Conservation (phyloP, 1,140 invertebrate species). For the Saxidomus purpurata region DNA sequence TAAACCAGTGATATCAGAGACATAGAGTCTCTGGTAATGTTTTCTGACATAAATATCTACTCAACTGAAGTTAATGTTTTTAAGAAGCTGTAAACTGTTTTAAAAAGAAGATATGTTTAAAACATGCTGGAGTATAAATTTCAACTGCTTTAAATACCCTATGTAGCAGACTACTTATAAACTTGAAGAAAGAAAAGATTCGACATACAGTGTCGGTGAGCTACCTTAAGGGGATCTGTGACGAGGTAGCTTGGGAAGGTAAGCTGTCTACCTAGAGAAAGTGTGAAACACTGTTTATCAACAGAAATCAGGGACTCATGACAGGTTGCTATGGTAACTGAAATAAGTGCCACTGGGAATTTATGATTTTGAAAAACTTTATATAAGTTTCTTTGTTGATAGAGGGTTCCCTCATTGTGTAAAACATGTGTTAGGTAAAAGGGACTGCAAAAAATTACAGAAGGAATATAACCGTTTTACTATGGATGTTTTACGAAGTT, state of each 20-base stretch:
- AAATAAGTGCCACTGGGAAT: slow-evolving; percentile 67
- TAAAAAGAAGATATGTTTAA: too few relatives aligned
- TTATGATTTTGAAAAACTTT: slow-evolving; percentile 67
- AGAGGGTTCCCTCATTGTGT: slow-evolving; percentile 45
- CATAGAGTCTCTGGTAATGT: too few relatives aligned
- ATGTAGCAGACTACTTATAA: too few relatives aligned
- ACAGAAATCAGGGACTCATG: slow-evolving; percentile 68
- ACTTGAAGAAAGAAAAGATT: too few relatives aligned
- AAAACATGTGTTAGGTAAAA: slow-evolving; percentile 39
- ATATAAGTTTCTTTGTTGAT: slow-evolving; percentile 69
- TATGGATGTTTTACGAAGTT: slow-evolving; percentile 58
- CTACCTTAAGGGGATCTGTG: slow-evolving; percentile 32
- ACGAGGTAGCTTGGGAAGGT: slow-evolving; percentile 30
- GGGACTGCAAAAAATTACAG: background rate
- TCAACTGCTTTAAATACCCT: too few relatives aligned
- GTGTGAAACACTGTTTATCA: slow-evolving; percentile 55
- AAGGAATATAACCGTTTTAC: background rate
- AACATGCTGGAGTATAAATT: too few relatives aligned
- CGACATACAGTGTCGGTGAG: too few relatives aligned
- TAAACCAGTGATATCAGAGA: too few relatives aligned
- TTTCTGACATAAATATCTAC: too few relatives aligned
- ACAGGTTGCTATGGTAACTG: slow-evolving; percentile 63
- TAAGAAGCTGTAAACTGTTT: too few relatives aligned
- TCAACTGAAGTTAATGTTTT: too few relatives aligned
- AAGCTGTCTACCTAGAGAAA: slow-evolving; percentile 53